Evolutionary conservation across 2,888 invertebrate genomes (phyloP), one percentile per base, ranked within the genome.

Genomic region (Dicycla oo): DNA sequence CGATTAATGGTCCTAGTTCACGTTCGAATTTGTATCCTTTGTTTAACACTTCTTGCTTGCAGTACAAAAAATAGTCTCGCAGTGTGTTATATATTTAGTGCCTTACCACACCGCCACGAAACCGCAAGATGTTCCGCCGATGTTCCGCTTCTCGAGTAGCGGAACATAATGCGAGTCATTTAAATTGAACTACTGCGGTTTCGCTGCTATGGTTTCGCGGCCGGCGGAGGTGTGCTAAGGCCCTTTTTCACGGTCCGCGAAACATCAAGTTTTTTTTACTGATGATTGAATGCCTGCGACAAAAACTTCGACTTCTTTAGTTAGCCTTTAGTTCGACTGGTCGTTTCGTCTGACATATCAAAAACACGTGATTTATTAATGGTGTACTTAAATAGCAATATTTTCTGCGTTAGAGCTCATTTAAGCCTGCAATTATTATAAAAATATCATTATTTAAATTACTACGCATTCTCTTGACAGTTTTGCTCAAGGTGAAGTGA

Each of bases 11-110:
- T n/a, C n/a, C n/a, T n/a, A n/a, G n/a, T n/a, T n/a, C n/a, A n/a
- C n/a, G n/a, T n/a, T n/a, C n/a, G n/a, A n/a, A n/a, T n/a, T n/a
- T n/a, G n/a, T 40, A 49, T 64, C 53, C 58, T 65, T 76, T 64
- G 54, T 58, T 40, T 30, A 61, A 53, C 45, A 45, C 45, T n/a
- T 18, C 51, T 66, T 30, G 10, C 51, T 66, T 30, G 10, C 15
- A 26, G n/a, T 40, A 54, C 51, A 66, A 67, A 71, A 79, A 81
- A 62, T 13, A 49, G 54, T 64, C 38, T 40, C 30, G 66, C 45
- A 47, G 30, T 45, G 60, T 64, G n/a, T 75, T 72, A 80, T 79
- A 75, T 75, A 74, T 60, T 68, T 74, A 77, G n/a, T n/a, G n/a
- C n/a, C n/a, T n/a, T n/a, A n/a, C n/a, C n/a, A n/a, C n/a, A n/a